Evolutionary conservation across 2,113 vertebrate genomes (phyloP).

Genomic region (Ptilonorhynchus violaceus): DNA sequence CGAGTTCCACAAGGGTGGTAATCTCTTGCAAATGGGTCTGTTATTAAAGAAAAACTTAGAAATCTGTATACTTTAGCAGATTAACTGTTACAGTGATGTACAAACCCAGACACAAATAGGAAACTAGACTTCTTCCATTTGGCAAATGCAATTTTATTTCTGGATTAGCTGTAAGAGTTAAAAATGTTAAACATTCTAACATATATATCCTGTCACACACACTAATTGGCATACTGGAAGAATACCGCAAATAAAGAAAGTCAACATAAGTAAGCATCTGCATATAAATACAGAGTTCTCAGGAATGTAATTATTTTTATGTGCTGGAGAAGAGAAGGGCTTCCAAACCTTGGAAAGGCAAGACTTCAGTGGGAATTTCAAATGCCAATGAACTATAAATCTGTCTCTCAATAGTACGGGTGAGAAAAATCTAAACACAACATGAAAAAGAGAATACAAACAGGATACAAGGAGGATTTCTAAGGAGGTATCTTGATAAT

Average conservation of each 20-base stretch:
- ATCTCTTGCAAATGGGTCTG: not conserved
- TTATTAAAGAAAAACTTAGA: not conserved
- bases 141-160: conserved; percentile 55
- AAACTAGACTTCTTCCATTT: conserved; percentile 6
- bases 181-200: not conserved
- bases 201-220: not conserved
- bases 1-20: not conserved
- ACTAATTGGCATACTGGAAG: not conserved
- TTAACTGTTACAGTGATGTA: not conserved
- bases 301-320: not conserved
- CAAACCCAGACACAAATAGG: not conserved
- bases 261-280: not conserved
- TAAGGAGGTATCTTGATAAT: not conserved
- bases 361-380: not conserved
- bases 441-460: not conserved
- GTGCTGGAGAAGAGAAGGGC: not conserved
- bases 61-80: not conserved
- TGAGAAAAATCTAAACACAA: not conserved
- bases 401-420: not conserved
- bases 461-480: not conserved
- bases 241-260: not conserved
- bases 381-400: not conserved
- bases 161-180: not conserved
- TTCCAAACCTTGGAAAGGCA: not conserved
- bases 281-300: not conserved